These are phyloP conservation scores for Drosophila carrolli DNA, from an alignment of 1,140 invertebrate genomes.

Conservation along the genomic window DNA sequence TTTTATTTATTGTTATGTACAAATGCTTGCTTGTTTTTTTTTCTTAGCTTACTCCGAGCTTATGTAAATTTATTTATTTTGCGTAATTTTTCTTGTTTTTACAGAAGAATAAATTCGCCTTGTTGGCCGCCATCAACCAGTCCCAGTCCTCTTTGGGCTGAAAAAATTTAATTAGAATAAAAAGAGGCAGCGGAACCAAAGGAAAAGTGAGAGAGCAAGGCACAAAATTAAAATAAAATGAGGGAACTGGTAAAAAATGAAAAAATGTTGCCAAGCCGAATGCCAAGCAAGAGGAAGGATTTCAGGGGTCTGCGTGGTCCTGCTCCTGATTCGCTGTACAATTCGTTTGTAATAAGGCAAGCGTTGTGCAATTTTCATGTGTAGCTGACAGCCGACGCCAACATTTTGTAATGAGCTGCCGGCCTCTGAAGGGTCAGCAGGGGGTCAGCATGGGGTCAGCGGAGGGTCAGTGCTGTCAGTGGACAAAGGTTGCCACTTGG, in stretches of 20 bases:
- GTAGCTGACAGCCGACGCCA: conserved; percentile 72
- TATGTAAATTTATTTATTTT: conserved; percentile 85
- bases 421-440: conserved; percentile 24
- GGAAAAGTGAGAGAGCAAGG: conserved; percentile 31
- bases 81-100: conserved; percentile 84
- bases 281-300: conserved; percentile 30
- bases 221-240: conserved; percentile 70
- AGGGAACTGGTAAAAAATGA: conserved; percentile 36
- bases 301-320: conserved; percentile 12
- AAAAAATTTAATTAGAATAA: conserved; percentile 84
- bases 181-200: conserved; percentile 51
- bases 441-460: conserved; percentile 11
- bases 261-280: conserved; percentile 13
- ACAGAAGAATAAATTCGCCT: conserved; percentile 79
- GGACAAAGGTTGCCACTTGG: conserved; percentile 60
- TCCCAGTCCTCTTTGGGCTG: neutral
- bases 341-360: conserved; percentile 73
- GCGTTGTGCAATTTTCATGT: conserved; percentile 83
- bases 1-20: conserved; percentile 84
- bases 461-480: conserved; percentile 37
- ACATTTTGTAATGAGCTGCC: conserved; percentile 74
- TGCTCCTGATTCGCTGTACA: conserved; percentile 40
- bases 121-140: conserved; percentile 38
- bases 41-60: conserved; percentile 54
- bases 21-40: conserved; percentile 49